Evolutionary conservation across 2,113 vertebrate genomes (phyloP), one percentile per base, ranked within the genome.

Genomic region (Lampris megalopsis): DNA sequence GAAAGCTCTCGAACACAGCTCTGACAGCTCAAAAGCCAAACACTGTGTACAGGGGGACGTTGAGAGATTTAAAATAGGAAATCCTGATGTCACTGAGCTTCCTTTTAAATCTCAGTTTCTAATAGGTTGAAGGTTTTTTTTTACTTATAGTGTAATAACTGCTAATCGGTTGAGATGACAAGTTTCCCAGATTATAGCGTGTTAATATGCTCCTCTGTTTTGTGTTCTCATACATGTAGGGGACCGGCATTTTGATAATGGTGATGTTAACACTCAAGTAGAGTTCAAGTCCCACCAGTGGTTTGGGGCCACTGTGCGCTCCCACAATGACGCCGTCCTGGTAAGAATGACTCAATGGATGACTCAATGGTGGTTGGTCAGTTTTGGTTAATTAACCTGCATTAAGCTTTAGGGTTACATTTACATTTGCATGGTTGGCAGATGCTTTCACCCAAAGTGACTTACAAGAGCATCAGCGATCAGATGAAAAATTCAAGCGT

Each of bases 251-350:
- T 90, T 92, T 71, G 69, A 87, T 43, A 80, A 92, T 38, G 91
- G 90, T 37, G 69, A 87, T 0, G 73, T 82, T 4, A 87, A 90
- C 82, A 88, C 91, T 86, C 91, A 89, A 74, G 88, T 93, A 57
- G 92, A 92, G 73, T 92, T 92, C 77, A 92, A 92, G 82, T 92
- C 90, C 73, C 87, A 88, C 69, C 89, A 92, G 81, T 93, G 88
- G 89, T 91, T 92, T 65, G 89, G 90, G 79, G 91, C 91, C 3
- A 91, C 84, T 35, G 77, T 92, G 52, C 89, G 90, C 83, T 86
- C 91, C 79, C 86, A 91, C 74, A 88, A 88, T 9, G 88, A 86
- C 83, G 84, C 68, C 42, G 68, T 91, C 43, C 81, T 92, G 89
- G 91, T 92, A 86, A 88, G 89, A 72, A 38, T 42, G 6, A 36